Base-by-base conservation (phyloP, 2,888 invertebrate genomes). In the Pasiphila rectangulata region DNA sequence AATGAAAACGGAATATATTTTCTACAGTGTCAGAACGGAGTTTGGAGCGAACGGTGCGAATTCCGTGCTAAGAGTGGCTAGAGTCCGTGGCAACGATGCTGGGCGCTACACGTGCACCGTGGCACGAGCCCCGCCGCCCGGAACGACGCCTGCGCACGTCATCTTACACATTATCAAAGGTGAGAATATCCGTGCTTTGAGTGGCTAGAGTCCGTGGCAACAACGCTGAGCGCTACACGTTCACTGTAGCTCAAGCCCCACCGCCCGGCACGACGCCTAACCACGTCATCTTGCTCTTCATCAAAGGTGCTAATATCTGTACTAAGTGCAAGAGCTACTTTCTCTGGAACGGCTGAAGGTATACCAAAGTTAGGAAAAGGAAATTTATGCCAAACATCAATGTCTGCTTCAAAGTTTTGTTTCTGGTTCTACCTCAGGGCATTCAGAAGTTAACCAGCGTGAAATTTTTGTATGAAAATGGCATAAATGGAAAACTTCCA, bases 111-210 rank as follows among this genome's bases (percentile, higher is more conserved):
- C 83, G 6, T 88, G 88, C 62, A 75, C 72, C 21, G 79, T 88
- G 0, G 79, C 84, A 1, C 78, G 83, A 1, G 79, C 80, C 0
- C 85, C 84, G 3, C 79, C 83, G 0, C 82, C 83, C 1, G 56
- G 74, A 0, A 76, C 79, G 4, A 66, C 77, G 4, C 81, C 84
- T 2, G 87, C 87, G 0, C 72, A 83, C 23, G 86, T 88, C 35
- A 65, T 83, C 29, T 57, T 88, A 38, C 87, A 88, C 53, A 71
- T 88, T 32, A 87, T 87, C 21, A 87, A 88, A 77, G 88, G 88
- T 85, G n/a, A 0, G 9, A 17, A 24, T n/a, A 2, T 15, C 7
- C 29, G 1, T 12, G 9, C 63, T 88, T 5, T 75, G 86, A 0
- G 87, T 87, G 17, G 87, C 87, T 3, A 77, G 87, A 23, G 87